Evolutionary conservation across 1,140 invertebrate species (phyloP).

Genomic region (Drosophila micromelanica): DNA sequence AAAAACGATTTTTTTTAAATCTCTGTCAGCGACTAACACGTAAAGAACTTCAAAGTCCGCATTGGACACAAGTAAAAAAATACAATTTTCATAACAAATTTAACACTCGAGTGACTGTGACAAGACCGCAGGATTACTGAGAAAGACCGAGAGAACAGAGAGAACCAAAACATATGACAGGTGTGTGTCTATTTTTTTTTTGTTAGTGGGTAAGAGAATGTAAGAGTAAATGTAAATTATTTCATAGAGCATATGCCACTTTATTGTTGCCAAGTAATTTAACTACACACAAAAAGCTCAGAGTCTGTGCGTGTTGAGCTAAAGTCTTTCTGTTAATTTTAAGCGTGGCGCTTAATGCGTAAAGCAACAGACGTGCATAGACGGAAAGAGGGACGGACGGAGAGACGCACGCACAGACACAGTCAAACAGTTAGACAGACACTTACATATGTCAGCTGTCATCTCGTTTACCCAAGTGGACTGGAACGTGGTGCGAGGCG

Average conservation of each 20-base stretch:
- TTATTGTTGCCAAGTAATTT: constrained; percentile 83
- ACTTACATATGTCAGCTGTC: constrained; percentile 80
- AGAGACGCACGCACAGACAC: not conserved
- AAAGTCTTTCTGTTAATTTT: constrained; percentile 49
- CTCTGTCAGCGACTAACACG: constrained; percentile 6
- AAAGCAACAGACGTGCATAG: constrained; percentile 28
- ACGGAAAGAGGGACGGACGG: constrained; percentile 19
- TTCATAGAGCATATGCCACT: constrained; percentile 72
- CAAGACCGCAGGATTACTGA: constrained; percentile 52
- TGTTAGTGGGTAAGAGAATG: constrained; percentile 4
- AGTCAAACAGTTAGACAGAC: constrained; percentile 50
- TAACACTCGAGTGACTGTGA: constrained; percentile 54
- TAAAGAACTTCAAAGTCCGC: constrained; percentile 4
- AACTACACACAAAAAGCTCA: constrained; percentile 53
- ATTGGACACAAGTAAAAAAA: constrained; percentile 50
- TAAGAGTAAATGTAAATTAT: constrained; percentile 50
- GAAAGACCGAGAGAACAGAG: constrained; percentile 5
- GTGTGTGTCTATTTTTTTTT: constrained; percentile 7
- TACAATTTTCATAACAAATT: constrained; percentile 77
- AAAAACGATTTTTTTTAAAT: not conserved
- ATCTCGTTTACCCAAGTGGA: constrained; percentile 62
- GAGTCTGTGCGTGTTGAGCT: constrained; percentile 7
- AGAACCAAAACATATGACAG: constrained; percentile 34
- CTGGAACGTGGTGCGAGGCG: constrained; percentile 8
- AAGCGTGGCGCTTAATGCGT: constrained; percentile 44